Evolutionary conservation across 2,113 vertebrate genomes (phyloP).

Genomic region (Eidolon helvum): DNA sequence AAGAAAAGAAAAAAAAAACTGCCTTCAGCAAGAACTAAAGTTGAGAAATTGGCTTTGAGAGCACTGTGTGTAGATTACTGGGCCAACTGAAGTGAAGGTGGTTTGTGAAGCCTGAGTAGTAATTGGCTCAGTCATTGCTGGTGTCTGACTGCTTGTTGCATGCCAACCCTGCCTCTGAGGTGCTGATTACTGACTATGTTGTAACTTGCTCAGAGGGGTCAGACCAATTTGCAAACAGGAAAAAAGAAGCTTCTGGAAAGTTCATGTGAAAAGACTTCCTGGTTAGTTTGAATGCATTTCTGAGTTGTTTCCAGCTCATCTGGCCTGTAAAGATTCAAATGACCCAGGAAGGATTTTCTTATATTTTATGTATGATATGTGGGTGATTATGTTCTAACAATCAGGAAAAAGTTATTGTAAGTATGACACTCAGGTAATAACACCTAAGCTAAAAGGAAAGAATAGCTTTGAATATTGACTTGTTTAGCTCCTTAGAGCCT

Average conservation of each 20-base stretch:
- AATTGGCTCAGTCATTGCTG: background rate
- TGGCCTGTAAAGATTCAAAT: background rate
- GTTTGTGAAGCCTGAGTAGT: background rate
- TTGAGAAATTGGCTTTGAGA: background rate
- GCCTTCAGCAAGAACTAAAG: background rate
- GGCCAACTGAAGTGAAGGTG: background rate
- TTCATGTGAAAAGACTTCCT: background rate
- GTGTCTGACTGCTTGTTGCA: background rate
- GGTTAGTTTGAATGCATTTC: background rate
- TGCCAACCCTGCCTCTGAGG: background rate
- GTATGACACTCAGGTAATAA: background rate
- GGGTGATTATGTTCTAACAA: background rate
- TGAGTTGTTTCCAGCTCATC: background rate
- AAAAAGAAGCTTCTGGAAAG: background rate
- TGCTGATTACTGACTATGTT: background rate
- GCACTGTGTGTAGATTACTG: background rate
- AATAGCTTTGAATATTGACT: background rate
- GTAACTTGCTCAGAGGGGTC: conserved; percentile 11
- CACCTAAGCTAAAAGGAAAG: background rate
- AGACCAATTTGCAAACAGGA: conserved; percentile 7
- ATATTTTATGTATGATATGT: background rate
- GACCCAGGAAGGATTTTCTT: background rate
- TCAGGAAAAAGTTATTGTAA: background rate
- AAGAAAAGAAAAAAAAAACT: background rate
- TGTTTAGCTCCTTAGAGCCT: background rate